Percentiles rank a stretch among this genome's conserved stretches.
phyloP scores from a whole-genome alignment of 2,797 vertebrate species.

The Erethizon dorsatum region DNA sequence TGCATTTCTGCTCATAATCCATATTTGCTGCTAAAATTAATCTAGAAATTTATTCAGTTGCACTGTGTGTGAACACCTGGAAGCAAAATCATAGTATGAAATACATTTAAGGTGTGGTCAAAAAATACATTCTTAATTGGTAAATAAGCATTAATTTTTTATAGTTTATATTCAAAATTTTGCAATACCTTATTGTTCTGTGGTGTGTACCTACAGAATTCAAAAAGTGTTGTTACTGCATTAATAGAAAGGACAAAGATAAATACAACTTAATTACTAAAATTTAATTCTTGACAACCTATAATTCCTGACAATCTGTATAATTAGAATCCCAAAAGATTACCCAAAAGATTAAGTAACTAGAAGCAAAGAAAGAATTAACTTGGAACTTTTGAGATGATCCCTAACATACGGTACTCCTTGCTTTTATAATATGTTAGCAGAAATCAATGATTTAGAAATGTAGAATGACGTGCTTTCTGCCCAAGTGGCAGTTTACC shows the following conservation, averaged over 20 bases:
- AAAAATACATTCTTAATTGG: slow-evolving; percentile 67
- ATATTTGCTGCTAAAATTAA: slow-evolving; percentile 85
- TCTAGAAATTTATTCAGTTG: slow-evolving; percentile 74
- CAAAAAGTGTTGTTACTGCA: slow-evolving; percentile 70
- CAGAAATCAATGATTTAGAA: slow-evolving; percentile 84
- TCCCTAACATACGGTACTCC: slow-evolving; percentile 88
- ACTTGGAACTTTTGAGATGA: slow-evolving; percentile 86
- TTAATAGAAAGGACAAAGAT: slow-evolving; percentile 75
- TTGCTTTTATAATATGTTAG: slow-evolving; percentile 90
- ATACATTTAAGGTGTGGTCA: slow-evolving; percentile 37
- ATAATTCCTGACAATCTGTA: slow-evolving; percentile 75
- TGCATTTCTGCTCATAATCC: slow-evolving; percentile 82
- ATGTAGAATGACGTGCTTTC: slow-evolving; percentile 90
- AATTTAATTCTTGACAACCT: slow-evolving; percentile 79
- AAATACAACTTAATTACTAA: slow-evolving; percentile 81
- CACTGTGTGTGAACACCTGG: slow-evolving; percentile 70
- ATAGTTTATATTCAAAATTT: slow-evolving; percentile 81
- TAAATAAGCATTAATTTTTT: slow-evolving; percentile 83
- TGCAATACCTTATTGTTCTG: slow-evolving; percentile 81
- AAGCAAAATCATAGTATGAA: slow-evolving; percentile 72
- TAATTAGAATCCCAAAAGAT: slow-evolving; percentile 59
- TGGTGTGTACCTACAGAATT: slow-evolving; percentile 82
- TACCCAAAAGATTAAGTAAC: slow-evolving; percentile 35
- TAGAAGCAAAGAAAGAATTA: slow-evolving; percentile 75
- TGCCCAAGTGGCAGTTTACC: slow-evolving; percentile 93